Evolutionary conservation across 1,140 invertebrate genomes (phyloP).

Genomic region (Brachionus angularis): DNA sequence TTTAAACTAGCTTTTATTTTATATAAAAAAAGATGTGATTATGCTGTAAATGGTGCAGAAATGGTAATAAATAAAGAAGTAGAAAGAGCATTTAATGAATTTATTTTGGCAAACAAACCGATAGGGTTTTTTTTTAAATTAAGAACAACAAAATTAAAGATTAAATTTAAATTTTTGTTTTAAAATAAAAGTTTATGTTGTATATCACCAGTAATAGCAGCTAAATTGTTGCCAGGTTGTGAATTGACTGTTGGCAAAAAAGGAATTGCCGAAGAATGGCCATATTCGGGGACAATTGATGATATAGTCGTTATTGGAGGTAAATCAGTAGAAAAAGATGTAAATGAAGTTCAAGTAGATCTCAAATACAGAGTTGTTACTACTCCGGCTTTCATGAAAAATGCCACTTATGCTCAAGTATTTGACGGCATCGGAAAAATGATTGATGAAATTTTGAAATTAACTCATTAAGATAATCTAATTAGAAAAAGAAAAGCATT

Average conservation of each 20-base stretch:
- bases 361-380: constrained; percentile 61
- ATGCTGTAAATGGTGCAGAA: constrained; percentile 61
- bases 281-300: constrained; percentile 62
- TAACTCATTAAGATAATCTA: too few relatives aligned
- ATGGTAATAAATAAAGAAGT: constrained; percentile 62
- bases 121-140: too few relatives aligned
- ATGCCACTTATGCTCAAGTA: constrained; percentile 59
- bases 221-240: constrained; percentile 60
- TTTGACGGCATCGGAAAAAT: constrained; percentile 63
- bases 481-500: too few relatives aligned
- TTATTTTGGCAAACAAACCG: constrained; percentile 62
- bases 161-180: not conserved
- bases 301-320: constrained; percentile 61
- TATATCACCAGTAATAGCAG: constrained; percentile 63
- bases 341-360: constrained; percentile 60
- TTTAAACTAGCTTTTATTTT: too few relatives aligned
- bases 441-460: constrained; percentile 50
- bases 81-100: constrained; percentile 61
- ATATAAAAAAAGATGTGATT: constrained; percentile 61
- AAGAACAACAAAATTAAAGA: constrained; percentile 3
- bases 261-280: constrained; percentile 59
- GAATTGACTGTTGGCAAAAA: constrained; percentile 62
- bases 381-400: constrained; percentile 65
- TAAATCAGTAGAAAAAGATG: constrained; percentile 56
- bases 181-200: constrained; percentile 58